Conservation (phyloP, 2,113 vertebrate species). For the Rostratula benghalensis region DNA sequence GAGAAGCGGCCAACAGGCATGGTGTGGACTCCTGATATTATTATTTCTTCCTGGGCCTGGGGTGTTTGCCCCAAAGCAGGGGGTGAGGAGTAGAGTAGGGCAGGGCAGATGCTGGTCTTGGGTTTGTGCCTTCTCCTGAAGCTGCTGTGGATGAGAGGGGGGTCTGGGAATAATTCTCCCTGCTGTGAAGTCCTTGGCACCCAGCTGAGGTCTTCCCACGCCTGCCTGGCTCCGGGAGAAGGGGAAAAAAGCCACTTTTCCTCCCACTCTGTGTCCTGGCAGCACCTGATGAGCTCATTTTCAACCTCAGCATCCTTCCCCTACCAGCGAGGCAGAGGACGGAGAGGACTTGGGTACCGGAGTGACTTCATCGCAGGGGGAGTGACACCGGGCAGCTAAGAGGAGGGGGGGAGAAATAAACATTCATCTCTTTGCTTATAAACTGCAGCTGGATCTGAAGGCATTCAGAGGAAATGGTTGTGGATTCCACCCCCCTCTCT, state of each 20-base stretch:
- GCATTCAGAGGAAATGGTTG: neutral
- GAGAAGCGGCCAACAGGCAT: neutral
- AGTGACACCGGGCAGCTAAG: neutral
- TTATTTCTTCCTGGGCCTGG: neutral
- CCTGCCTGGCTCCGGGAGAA: fast-evolving
- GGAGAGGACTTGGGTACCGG: neutral
- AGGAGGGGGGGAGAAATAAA: neutral
- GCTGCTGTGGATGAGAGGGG: neutral
- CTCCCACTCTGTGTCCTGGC: neutral
- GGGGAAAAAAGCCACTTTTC: neutral
- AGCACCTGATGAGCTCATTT: neutral
- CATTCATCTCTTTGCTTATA: neutral
- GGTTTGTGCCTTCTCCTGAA: neutral
- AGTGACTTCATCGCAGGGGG: neutral
- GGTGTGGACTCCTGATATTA: fast-evolving
- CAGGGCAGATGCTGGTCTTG: neutral
- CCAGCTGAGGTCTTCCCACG: neutral
- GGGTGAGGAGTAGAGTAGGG: neutral
- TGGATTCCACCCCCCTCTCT: neutral
- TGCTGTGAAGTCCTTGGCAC: neutral
- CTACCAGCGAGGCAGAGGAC: neutral
- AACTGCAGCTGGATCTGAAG: slow-evolving; percentile 14
- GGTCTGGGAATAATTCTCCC: neutral
- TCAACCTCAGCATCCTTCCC: neutral
- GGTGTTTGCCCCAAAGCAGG: fast-evolving